Evolutionary conservation across 2,888 invertebrate genomes (phyloP), one percentile per base, ranked within the genome.

Genomic region (Syrphus vitripennis): DNA sequence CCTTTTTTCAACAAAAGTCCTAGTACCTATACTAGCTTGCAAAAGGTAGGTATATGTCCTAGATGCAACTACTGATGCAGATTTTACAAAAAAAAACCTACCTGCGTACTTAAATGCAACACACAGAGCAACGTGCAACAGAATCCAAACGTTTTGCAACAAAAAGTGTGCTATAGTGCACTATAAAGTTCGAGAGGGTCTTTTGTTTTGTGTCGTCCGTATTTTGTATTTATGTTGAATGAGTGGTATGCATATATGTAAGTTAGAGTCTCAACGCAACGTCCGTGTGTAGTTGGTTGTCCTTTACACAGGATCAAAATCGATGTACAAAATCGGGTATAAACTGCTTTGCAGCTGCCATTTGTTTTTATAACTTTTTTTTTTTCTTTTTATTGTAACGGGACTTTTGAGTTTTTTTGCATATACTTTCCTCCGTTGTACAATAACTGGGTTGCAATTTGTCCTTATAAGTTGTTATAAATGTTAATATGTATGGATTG

Each of bases 181-280:
- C n/a, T n/a, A n/a, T n/a, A 83, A 37, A 83, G 14, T 74, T 83
- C 63, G 74, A 79, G 79, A 79, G 79, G 78, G 61, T 83, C 83
- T 70, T 83, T 83, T 83, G 83, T 83, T 79, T 74, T 59, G 10
- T 42, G 19, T 48, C 50, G 16, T 34, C 14, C 19, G 19, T 74
- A 59, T 59, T 59, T 61, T 14, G 19, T 74, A 59, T 59, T 59
- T 61, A 24, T 34, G 59, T 48, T 34, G 72, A 72, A 59, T 31
- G 12, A 9, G 21, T 24, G 34, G 7, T n/a, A 61, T 26, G 42
- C 6, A 42, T n/a, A 7, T 16, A 29, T 3, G 31, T 59, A 34
- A 14, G n/a, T 55, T 10, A 29, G 34, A 31, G 12, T 48, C 26
- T 53, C 53, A 53, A 53, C 53, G 26, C 24, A 53, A 53, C 16